Base-by-base conservation (phyloP, 2,113 vertebrate genomes). In the Choloepus hoffmanni region DNA sequence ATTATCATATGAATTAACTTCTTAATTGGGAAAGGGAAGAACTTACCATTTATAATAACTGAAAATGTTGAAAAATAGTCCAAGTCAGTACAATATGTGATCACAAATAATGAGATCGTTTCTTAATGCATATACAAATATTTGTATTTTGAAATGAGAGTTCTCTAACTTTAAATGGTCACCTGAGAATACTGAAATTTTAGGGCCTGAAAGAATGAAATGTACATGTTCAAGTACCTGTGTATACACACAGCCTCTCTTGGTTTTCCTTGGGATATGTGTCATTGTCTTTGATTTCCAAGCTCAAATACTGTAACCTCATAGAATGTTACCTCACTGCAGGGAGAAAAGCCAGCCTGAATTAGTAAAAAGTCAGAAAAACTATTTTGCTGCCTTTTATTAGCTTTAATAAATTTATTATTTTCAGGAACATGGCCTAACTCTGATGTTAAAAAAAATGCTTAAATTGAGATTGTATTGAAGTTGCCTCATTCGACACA, bases 401-500 rank as follows among this genome's bases (percentile, higher is more conserved):
- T 73, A 40, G 50, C 74, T 90, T 68, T 58, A 40, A 24, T 14
- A 63, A 36, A 33, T 85, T 33, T 18, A 16, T 85, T 26, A 21
- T 68, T 91, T 93, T 89, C 50, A 48, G 62, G 62, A 92, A 70
- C 23, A 16, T 36, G 90, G 10, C 13, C 16, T 77, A 78, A 43
- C 12, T 74, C 60, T 83, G n/a, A 63, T 62, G 3, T 93, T 72
- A 55, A 68, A 88, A 81, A 23, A 87, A 28, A 28, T 15, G 60
- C 76, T 36, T 83, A 26, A 26, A 43, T 40, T 53, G 55, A 90
- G 78, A 68, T 18, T 50, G 15, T 86, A 1, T 76, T 86, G 45
- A 87, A 60, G 23, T 63, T 67, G 33, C 12, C n/a, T 63, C 3
- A 1, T 81, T 77, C 77, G 73, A 53, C 26, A 43, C 2, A 13